phyloP scores from a whole-genome alignment of 2,888 invertebrate genomes.

The Galerucella pusilla region DNA sequence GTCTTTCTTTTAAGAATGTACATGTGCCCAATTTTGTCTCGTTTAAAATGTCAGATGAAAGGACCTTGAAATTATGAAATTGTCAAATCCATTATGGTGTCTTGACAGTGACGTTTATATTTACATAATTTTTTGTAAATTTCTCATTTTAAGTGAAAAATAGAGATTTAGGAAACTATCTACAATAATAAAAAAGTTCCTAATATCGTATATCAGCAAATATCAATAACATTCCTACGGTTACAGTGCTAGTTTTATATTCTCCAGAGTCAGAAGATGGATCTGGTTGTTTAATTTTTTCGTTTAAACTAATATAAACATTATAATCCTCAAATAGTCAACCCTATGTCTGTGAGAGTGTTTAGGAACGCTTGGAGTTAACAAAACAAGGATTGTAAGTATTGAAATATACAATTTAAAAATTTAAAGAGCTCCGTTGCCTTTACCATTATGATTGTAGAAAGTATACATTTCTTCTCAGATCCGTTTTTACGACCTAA shows the following conservation, averaged over 20 bases:
- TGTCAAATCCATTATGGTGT: slow-evolving; percentile 58
- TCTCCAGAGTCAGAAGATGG: slow-evolving; percentile 50
- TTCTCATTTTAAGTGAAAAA: slow-evolving; percentile 51
- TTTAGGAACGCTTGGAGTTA: slow-evolving; percentile 59
- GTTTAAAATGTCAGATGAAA: slow-evolving; percentile 27
- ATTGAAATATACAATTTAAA: slow-evolving; percentile 42
- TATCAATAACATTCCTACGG: slow-evolving; percentile 12
- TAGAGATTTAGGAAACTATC: slow-evolving; percentile 35
- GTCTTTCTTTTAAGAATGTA: not conserved
- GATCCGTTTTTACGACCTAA: slow-evolving; percentile 64
- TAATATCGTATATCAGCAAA: slow-evolving; percentile 8
- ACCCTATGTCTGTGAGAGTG: slow-evolving; percentile 54
- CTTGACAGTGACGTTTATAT: slow-evolving; percentile 64
- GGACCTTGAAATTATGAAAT: slow-evolving; percentile 41
- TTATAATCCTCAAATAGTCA: slow-evolving; percentile 32
- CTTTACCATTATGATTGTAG: slow-evolving; percentile 56
- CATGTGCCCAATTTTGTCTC: slow-evolving; percentile 1
- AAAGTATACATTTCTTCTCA: slow-evolving; percentile 60
- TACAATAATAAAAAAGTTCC: slow-evolving; percentile 10
- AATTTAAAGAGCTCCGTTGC: slow-evolving; percentile 43
- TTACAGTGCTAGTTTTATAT: slow-evolving; percentile 19
- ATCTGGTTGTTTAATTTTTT: slow-evolving; percentile 45
- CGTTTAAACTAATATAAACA: slow-evolving; percentile 46
- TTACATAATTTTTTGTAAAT: slow-evolving; percentile 63
- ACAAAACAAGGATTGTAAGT: slow-evolving; percentile 62